These are phyloP conservation scores for Epinotia bilunana DNA, from an alignment of 2,888 invertebrate species.

Conservation along the genomic window DNA sequence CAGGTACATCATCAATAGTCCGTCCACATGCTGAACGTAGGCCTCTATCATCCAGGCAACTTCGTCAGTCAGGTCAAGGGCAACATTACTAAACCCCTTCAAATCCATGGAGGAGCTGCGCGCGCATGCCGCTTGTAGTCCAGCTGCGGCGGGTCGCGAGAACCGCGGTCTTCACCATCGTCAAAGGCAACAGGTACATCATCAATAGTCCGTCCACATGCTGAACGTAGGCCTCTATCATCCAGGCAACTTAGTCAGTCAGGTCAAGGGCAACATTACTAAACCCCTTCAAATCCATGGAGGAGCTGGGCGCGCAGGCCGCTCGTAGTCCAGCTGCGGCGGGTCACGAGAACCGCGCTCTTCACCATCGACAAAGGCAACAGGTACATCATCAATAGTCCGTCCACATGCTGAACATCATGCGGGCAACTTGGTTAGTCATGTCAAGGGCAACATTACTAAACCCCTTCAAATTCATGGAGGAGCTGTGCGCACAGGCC, in stretches of 20 bases:
- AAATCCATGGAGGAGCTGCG: slow-evolving; percentile 80
- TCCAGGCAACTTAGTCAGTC: too few species aligned
- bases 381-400: neutral
- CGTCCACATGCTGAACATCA: too few species aligned
- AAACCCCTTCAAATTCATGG: neutral
- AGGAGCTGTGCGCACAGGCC: neutral
- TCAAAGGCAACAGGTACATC: slow-evolving; percentile 88
- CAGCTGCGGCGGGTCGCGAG: slow-evolving; percentile 93
- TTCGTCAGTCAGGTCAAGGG: too few species aligned
- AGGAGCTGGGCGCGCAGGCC: slow-evolving; percentile 89
- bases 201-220: too few species aligned
- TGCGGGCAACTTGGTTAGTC: too few species aligned
- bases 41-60: too few species aligned
- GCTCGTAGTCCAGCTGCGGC: slow-evolving; percentile 93
- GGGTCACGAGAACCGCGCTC: slow-evolving; percentile 92
- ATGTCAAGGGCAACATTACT: too few species aligned
- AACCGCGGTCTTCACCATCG: slow-evolving; percentile 93
- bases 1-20: neutral
- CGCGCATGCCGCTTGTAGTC: slow-evolving; percentile 91
- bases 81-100: too few species aligned
- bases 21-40: too few species aligned
- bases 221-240: too few species aligned
- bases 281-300: neutral
- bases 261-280: too few species aligned
- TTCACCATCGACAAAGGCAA: slow-evolving; percentile 96